Conservation (phyloP, 2,113 vertebrate species). For the Grammomys surdaster region DNA sequence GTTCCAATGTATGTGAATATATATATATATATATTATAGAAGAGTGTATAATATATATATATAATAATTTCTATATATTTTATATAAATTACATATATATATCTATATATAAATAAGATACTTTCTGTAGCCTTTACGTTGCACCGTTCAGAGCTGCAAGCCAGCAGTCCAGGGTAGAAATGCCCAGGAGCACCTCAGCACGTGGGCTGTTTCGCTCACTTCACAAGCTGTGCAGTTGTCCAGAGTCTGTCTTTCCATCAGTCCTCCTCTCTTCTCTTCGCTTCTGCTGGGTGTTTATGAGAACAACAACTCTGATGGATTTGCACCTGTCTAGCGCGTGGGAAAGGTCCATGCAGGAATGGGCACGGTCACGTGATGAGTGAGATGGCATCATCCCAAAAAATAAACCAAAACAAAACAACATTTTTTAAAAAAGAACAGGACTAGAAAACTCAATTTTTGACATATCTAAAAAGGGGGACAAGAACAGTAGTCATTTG, state of each 20-base stretch:
- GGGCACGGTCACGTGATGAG: conserved; percentile 96
- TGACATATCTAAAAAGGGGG: conserved; percentile 97
- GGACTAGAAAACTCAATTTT: conserved; percentile 99
- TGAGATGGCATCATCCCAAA: conserved; percentile 94
- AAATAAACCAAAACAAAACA: conserved; percentile 82
- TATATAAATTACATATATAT: conserved; percentile 91
- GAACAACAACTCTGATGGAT: conserved; percentile 91
- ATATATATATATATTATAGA: conserved; percentile 87
- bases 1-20: conserved; percentile 79
- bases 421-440: conserved; percentile 90
- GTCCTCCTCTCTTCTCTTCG: conserved; percentile 87
- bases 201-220: conserved; percentile 65
- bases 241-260: conserved; percentile 76
- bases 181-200: conserved; percentile 78
- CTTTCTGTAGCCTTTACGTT: conserved; percentile 83
- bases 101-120: conserved; percentile 90
- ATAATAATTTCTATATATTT: conserved; percentile 89
- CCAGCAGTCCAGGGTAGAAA: conserved; percentile 79
- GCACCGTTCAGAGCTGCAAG: conserved; percentile 79
- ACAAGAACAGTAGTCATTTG: conserved; percentile 88
- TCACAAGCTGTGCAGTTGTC: conserved; percentile 78
- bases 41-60: conserved; percentile 86
- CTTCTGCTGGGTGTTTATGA: conserved; percentile 90
- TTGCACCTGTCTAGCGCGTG: conserved; percentile 87
- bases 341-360: conserved; percentile 97